phyloP scores from a whole-genome alignment of 1,140 invertebrate species.

The Varroa destructor region DNA sequence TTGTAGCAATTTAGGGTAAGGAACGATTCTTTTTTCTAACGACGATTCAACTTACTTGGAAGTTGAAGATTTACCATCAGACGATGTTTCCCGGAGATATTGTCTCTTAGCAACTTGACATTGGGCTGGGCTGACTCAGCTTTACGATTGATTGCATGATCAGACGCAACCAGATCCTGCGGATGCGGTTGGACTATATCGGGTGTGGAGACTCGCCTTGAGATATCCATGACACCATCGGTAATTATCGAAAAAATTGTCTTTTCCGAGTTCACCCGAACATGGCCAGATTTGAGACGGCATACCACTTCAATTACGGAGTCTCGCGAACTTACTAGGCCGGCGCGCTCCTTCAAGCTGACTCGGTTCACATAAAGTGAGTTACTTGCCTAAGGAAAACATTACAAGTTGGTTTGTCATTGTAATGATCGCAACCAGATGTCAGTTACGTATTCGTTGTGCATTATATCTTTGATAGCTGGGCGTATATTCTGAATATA shows the following conservation, averaged over 20 bases:
- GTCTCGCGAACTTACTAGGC: constrained; percentile 5
- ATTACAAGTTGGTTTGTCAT: not conserved
- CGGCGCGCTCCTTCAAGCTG: constrained; percentile 16
- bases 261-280: constrained; percentile 14
- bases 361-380: constrained; percentile 22
- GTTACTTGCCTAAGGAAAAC: constrained; percentile 5
- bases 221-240: constrained; percentile 14
- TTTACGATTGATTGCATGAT: too few species aligned
- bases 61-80: not conserved
- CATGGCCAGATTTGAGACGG: constrained; percentile 5
- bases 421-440: not conserved
- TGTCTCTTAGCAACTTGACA: constrained; percentile 13
- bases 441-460: not conserved
- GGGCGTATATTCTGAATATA: too few species aligned
- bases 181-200: not conserved
- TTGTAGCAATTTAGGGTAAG: too few species aligned
- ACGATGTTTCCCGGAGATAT: constrained; percentile 6
- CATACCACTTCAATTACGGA: constrained; percentile 16
- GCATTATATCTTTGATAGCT: too few species aligned
- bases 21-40: not conserved
- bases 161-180: too few species aligned
- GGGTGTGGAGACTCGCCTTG: not conserved
- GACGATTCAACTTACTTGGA: not conserved
- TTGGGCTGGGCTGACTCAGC: not conserved
- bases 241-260: constrained; percentile 17